These are phyloP conservation scores for Heteromormyrus szaboi DNA, from an alignment of 2,797 vertebrate species.

Conservation along the genomic window DNA sequence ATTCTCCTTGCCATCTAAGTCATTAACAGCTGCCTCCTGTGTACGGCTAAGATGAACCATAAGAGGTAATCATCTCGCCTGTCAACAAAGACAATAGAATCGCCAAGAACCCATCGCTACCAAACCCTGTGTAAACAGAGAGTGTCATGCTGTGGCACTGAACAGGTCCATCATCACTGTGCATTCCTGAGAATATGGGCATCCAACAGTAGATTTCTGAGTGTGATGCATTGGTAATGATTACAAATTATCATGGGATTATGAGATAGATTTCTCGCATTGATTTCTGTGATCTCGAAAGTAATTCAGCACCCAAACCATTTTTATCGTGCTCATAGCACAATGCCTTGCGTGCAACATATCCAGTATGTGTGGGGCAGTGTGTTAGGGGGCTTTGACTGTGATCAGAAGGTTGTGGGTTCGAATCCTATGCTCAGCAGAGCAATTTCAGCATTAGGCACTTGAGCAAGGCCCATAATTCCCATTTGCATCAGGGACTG, in stretches of 20 bases:
- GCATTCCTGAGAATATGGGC: neutral
- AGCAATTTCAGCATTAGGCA: neutral
- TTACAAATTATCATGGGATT: neutral
- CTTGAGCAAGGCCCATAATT: neutral
- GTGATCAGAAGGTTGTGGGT: neutral
- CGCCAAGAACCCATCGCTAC: slow-evolving; percentile 12
- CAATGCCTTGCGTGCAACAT: neutral
- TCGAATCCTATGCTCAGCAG: neutral
- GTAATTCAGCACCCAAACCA: neutral
- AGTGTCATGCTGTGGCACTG: neutral
- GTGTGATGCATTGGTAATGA: neutral
- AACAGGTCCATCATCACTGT: neutral
- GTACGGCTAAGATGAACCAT: slow-evolving; percentile 38
- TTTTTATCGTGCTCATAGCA: neutral
- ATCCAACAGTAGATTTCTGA: neutral
- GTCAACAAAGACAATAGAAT: slow-evolving; percentile 34
- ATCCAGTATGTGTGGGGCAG: neutral
- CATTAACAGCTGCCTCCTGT: slow-evolving; percentile 38
- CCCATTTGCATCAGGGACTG: neutral
- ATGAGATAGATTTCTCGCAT: neutral
- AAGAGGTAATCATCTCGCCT: slow-evolving; percentile 27
- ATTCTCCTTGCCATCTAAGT: slow-evolving; percentile 19
- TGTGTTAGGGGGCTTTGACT: neutral
- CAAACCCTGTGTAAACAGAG: slow-evolving; percentile 28
- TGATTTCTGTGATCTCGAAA: neutral